Evolutionary conservation across 2,113 vertebrate species (phyloP), one percentile per base, ranked within the genome.

Genomic region (Pongo abelii): DNA sequence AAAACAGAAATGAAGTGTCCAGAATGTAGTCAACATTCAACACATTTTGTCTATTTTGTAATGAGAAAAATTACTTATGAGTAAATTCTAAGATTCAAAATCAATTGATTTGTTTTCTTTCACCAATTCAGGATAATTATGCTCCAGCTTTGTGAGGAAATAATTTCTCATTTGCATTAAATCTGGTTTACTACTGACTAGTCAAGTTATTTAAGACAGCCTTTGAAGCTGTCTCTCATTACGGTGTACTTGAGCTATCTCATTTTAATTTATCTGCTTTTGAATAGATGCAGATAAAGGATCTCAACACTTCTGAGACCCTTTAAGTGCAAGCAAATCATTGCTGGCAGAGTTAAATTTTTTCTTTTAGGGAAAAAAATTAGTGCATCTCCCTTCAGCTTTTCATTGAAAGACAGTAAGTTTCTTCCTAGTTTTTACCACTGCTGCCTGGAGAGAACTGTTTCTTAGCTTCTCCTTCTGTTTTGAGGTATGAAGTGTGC

Each of bases 351-450:
- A 97, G 38, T 35, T 94, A 9, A 84, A 80, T 95, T 98, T 20
- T 78, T 97, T 78, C 59, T 27, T 61, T 94, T 79, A 95, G 16
- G 95, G 3, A 23, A 93, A 78, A 93, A 93, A 57, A 67, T 89
- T n/a, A 83, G 87, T 14, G 9, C 40, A 48, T 96, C 23, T 80
- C 43, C 81, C 23, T 97, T 97, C 18, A 92, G 10, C 43, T 5
- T 94, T 90, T 96, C 97, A 98, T 84, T 91, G 48, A 38, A 98
- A 97, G 25, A 30, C 48, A 98, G 98, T 97, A 97, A 96, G 64
- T 96, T 95, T 97, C 94, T 88, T 91, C 20, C 79, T 32, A 16
- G 0, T 97, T 97, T 97, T 74, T 67, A 95, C 12, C 95, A 69
- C 93, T 97, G 93, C 48, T 95, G 38, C 89, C 86, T 81, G 93